Evolutionary conservation across 2,888 invertebrate genomes (phyloP).

Genomic region (Tetheella fluctuosa): DNA sequence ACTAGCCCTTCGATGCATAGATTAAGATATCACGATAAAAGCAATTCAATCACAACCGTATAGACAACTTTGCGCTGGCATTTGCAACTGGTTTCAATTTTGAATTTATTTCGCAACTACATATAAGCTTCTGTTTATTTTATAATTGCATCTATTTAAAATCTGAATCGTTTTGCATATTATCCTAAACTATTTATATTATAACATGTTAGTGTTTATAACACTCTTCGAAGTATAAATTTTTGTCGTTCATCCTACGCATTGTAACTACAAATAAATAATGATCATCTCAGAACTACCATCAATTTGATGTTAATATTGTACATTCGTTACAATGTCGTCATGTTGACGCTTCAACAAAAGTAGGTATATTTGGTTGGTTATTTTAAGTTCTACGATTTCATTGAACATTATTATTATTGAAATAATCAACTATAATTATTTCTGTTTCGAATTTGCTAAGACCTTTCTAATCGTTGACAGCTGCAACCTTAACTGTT

Average conservation of each 20-base stretch:
- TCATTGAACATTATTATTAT: neutral
- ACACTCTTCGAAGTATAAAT: conserved; percentile 61
- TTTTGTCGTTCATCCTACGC: conserved; percentile 61
- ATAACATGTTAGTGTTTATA: too few relatives aligned
- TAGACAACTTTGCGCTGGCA: conserved; percentile 47
- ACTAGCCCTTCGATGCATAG: conserved; percentile 44
- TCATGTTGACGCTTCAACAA: neutral
- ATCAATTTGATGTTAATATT: conserved; percentile 13
- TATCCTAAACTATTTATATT: conserved; percentile 36
- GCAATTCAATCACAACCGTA: conserved; percentile 53
- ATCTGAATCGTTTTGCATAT: conserved; percentile 36
- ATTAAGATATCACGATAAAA: conserved; percentile 54
- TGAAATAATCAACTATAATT: neutral
- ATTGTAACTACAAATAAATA: conserved; percentile 53
- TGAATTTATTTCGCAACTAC: conserved; percentile 51
- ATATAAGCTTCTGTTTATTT: conserved; percentile 37
- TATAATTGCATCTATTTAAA: conserved; percentile 38
- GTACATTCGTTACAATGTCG: neutral
- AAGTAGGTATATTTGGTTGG: neutral
- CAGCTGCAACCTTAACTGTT: conserved; percentile 39
- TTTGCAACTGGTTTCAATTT: conserved; percentile 62
- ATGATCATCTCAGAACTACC: conserved; percentile 35
- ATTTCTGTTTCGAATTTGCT: conserved; percentile 5
- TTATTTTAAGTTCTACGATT: neutral
- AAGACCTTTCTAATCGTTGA: conserved; percentile 28